These are phyloP conservation scores for Spizaetus ornatus DNA, from an alignment of 2,113 vertebrate genomes.

Conservation along the genomic window DNA sequence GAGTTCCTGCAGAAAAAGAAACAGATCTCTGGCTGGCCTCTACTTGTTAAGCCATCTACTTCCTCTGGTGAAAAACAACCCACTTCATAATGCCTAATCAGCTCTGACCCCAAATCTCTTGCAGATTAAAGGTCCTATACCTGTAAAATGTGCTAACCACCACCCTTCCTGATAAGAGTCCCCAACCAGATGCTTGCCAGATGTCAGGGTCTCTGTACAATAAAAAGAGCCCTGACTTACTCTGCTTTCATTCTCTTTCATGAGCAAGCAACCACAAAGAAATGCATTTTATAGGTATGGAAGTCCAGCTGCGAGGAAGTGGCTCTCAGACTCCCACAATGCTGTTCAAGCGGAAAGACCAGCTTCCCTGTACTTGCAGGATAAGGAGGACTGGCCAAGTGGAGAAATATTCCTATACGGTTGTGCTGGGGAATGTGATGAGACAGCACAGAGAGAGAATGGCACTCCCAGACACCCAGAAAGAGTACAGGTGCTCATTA, in stretches of 20 bases:
- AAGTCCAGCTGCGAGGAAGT: neutral
- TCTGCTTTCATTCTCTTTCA: neutral
- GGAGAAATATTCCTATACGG: neutral
- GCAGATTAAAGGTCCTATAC: slow-evolving; percentile 1
- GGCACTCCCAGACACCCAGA: neutral
- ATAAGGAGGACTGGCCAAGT: neutral
- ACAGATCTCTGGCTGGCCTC: neutral
- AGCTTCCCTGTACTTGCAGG: neutral
- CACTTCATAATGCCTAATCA: neutral
- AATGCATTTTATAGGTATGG: neutral
- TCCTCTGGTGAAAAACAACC: neutral
- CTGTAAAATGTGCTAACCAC: neutral
- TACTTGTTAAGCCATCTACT: neutral
- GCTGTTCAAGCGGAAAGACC: neutral
- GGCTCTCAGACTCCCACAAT: neutral
- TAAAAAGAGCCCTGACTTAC: neutral
- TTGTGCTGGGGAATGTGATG: neutral
- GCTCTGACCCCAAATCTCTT: neutral
- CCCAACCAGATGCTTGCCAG: slow-evolving; percentile 16
- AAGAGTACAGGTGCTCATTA: slow-evolving; percentile 28
- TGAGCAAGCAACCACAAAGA: neutral
- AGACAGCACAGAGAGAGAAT: neutral
- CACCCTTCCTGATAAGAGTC: neutral
- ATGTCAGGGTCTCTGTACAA: neutral
- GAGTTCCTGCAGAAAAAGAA: neutral